Evolutionary conservation across 2,113 vertebrate genomes (phyloP), one percentile per base, ranked within the genome.

Genomic region (Eulemur macaco): DNA sequence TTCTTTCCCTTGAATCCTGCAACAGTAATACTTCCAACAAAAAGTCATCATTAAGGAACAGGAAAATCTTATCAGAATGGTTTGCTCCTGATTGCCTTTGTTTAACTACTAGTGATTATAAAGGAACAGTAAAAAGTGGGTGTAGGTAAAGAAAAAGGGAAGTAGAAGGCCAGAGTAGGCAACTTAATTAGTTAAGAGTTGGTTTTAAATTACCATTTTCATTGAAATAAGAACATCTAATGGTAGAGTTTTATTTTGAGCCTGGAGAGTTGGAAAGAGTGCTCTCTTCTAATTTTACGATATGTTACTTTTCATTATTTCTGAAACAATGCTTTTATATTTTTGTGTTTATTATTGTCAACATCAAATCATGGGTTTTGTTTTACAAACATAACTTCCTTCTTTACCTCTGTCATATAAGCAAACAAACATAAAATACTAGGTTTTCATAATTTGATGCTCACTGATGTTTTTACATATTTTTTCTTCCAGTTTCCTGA

Each of bases 131-230:
- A 34, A 82, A 39, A 77, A 60, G 60, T 52, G 77, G n/a, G 17
- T 21, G 8, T 56, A 52, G 58, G 4, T 21, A 17, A 82, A 68
- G 77, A 4, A 63, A 1, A 54, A n/a, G 25, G 66, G 15, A n/a
- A 52, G 25, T 56, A 37, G n/a, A 47, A n/a, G 11, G 13, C 34
- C 42, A 47, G 64, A 45, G 34, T 71, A 39, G 10, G 15, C 63
- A 76, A 7, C 63, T 39, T 91, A 60, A 29, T 25, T 76, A 78
- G 27, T 45, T 85, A 66, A 64, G 6, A 89, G 29, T 73, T 95
- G 60, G 31, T 86, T 94, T 95, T 34, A 91, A 66, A 39, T 94
- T 45, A 69, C 1, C 69, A 50, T 95, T 64, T 82, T 85, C 39
- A 29, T 82, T 52, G 60, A 91, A 47, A 80, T 20, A 20, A 31